phyloP scores from a whole-genome alignment of 2,113 vertebrate species.

The Gymnogyps californianus region DNA sequence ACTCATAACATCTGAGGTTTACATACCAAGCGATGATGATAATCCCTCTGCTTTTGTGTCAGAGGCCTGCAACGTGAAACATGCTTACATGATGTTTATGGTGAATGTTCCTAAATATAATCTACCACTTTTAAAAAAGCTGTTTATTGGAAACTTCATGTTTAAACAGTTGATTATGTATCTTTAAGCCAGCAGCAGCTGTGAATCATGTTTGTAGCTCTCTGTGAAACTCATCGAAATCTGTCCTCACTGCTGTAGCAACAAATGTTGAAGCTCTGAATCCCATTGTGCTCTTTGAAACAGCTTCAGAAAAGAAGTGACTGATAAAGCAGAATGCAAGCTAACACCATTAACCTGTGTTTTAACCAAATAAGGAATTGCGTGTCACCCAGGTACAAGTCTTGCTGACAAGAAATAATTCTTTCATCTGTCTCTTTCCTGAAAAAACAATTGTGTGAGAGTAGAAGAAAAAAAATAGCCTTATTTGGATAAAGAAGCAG shows the following conservation, averaged over 20 bases:
- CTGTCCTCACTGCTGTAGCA: neutral
- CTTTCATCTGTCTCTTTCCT: slow-evolving; percentile 45
- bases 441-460: neutral
- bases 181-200: neutral
- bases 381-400: neutral
- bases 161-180: neutral
- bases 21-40: neutral
- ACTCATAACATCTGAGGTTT: neutral
- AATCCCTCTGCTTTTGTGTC: neutral
- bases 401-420: slow-evolving; percentile 13
- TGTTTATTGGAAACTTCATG: neutral
- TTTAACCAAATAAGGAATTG: slow-evolving; percentile 12
- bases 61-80: neutral
- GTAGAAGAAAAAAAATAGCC: neutral
- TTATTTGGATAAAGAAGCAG: neutral
- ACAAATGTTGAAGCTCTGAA: neutral
- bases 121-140: neutral
- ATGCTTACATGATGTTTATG: neutral
- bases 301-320: neutral
- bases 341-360: neutral
- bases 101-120: neutral
- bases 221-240: neutral
- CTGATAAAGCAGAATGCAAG: neutral
- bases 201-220: neutral
- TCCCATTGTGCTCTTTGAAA: neutral